Base-by-base conservation (phyloP, 35 echinoderm and acorn worm species). In the Chiridota heheva region DNA sequence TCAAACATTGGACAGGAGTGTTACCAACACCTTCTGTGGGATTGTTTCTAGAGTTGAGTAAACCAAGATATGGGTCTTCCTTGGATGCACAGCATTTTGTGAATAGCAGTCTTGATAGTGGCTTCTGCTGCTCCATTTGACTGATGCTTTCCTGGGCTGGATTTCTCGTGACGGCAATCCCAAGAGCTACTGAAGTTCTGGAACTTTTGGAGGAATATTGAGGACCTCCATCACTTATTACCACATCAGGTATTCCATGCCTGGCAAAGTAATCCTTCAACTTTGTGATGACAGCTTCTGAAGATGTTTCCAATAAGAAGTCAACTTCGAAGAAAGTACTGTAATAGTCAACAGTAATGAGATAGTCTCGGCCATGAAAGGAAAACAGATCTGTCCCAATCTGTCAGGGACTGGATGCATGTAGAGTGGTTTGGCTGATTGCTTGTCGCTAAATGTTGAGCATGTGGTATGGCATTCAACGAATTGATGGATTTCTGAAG, bases 161-260 rank as follows among this genome's bases (percentile, higher is more conserved):
- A 40, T 2, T 4, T 65, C 2, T 2, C 39, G 61, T 30, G 61
- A 35, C 39, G 7, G 27, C 33, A 65, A 29, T 20, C 27, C 61
- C 61, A 65, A 2, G 8, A 35, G 61, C 5, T 7, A 47, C 72
- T 56, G 25, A 32, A 34, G 5, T 40, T 57, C 56, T 39, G 37
- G 45, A 72, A 15, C 45, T 44, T 72, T 22, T 42, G 6, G 72
- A 51, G 4, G 72, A 29, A 22, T 72, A 72, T 24, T 72, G 68
- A 20, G 68, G 68, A 12, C 68, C 68, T 42, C 41, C 41, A 44
- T 72, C 68, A 42, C 36, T 42, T 7, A 72, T 72, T 72, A 72
- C 68, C 17, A 42, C 45, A 25, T 72, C 68, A 42, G 68, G 68
- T 43, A 72, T 22, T 4, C 68, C 68, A 26, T 72, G 68, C 28